These are phyloP conservation scores for Zootoca vivipara DNA, from an alignment of 2,113 vertebrate genomes.

Conservation along the genomic window DNA sequence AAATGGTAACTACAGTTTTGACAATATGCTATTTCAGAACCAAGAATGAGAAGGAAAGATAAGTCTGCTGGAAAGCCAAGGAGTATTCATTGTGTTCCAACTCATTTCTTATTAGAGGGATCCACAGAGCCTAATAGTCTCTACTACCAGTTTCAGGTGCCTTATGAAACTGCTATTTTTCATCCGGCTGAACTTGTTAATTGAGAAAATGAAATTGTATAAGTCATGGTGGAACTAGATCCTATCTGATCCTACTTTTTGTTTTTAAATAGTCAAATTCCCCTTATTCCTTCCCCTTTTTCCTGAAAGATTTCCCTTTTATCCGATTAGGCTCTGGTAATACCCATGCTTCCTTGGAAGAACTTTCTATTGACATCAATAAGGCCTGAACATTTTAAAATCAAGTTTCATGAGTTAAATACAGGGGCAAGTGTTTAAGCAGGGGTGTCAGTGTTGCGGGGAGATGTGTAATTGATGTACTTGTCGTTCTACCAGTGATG, in stretches of 20 bases:
- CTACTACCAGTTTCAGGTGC: background rate
- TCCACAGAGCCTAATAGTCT: conserved; percentile 51
- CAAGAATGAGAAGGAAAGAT: conserved; percentile 44
- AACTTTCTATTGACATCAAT: background rate
- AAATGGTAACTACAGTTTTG: conserved; percentile 26
- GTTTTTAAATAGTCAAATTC: conserved; percentile 11
- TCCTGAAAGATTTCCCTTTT: conserved; percentile 24
- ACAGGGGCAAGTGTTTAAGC: conserved; percentile 25
- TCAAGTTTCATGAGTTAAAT: background rate
- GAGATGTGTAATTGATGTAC: background rate
- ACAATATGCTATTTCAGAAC: conserved; percentile 45
- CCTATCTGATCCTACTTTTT: conserved; percentile 43
- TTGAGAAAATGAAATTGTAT: conserved; percentile 51
- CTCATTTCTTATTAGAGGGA: conserved; percentile 46
- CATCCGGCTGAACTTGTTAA: conserved; percentile 44
- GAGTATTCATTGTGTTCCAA: conserved; percentile 53
- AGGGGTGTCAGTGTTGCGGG: background rate
- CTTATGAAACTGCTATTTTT: conserved; percentile 25
- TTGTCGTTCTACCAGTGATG: conserved; percentile 49
- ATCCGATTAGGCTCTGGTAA: background rate
- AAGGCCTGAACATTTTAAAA: background rate
- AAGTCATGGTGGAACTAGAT: conserved; percentile 49
- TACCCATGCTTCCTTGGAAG: background rate
- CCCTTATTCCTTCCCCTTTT: conserved; percentile 29
- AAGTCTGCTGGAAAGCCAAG: conserved; percentile 49